Conservation (phyloP, 2,797 vertebrate species). For the Coregonus ussuriensis region DNA sequence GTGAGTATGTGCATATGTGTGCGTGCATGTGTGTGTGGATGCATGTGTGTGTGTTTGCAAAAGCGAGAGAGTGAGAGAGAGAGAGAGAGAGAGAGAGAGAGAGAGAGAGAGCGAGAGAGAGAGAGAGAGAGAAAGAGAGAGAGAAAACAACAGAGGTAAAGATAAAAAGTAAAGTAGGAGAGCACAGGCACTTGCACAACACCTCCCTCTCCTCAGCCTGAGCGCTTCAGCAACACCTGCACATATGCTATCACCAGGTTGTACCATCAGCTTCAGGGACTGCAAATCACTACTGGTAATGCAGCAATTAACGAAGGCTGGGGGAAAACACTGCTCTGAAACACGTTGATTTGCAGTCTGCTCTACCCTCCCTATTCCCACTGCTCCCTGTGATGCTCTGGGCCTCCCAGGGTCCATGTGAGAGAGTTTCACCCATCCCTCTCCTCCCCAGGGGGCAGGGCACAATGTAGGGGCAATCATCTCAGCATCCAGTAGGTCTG, state of each 20-base stretch:
- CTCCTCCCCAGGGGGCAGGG: constrained; percentile 23
- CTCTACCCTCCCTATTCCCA: constrained; percentile 22
- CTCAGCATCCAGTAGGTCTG: constrained; percentile 9
- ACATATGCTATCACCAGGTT: constrained; percentile 44
- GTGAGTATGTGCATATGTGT: not conserved
- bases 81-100: constrained; percentile 1
- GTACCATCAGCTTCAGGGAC: constrained; percentile 22
- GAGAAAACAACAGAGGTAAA: constrained; percentile 4
- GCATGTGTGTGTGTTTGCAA: not conserved
- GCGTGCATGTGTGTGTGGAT: not conserved
- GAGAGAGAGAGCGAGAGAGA: not conserved
- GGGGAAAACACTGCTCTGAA: constrained; percentile 22
- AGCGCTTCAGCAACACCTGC: constrained; percentile 28
- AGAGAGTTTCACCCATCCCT: constrained; percentile 24
- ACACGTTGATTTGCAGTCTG: constrained; percentile 21
- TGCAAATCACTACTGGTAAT: constrained; percentile 37
- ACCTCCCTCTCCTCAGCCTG: constrained; percentile 12
- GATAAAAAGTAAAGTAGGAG: not conserved
- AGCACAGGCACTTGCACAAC: not conserved
- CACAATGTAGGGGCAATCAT: constrained; percentile 19
- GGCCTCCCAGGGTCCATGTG: constrained; percentile 21
- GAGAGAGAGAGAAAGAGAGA: not conserved
- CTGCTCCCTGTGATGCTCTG: constrained; percentile 12
- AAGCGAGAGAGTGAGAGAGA: not conserved
- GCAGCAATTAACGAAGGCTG: constrained; percentile 36